Conservation (phyloP, 2,113 vertebrate species). For the Lepidothrix coronata region DNA sequence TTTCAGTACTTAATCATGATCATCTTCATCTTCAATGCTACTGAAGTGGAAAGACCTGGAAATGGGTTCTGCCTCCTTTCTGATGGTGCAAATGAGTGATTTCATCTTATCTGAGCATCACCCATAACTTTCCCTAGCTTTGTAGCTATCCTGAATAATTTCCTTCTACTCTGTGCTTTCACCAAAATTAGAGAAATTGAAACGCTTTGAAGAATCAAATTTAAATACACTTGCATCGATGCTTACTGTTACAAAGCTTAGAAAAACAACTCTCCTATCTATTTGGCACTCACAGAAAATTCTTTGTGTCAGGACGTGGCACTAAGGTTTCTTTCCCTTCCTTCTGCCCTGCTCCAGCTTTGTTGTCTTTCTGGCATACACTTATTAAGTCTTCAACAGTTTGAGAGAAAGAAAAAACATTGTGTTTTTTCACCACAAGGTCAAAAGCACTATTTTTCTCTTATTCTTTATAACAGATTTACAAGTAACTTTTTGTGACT, state of each 20-base stretch:
- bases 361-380: background rate
- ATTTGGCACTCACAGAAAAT: background rate
- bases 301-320: background rate
- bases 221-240: background rate
- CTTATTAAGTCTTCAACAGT: background rate
- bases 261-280: background rate
- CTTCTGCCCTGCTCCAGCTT: background rate
- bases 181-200: background rate
- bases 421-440: background rate
- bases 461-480: background rate
- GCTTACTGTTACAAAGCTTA: background rate
- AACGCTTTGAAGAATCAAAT: background rate
- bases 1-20: background rate
- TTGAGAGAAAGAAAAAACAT: background rate
- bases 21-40: background rate
- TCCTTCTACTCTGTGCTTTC: background rate
- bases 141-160: background rate
- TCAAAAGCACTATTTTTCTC: background rate
- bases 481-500: background rate
- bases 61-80: conserved; percentile 13
- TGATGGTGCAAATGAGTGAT: background rate
- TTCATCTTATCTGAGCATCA: conserved; percentile 2
- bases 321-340: background rate
- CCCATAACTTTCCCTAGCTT: background rate
- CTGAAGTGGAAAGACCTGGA: conserved; percentile 32